These are phyloP conservation scores for Bostrychus sinensis DNA, from an alignment of 2,113 vertebrate species.

Conservation along the genomic window DNA sequence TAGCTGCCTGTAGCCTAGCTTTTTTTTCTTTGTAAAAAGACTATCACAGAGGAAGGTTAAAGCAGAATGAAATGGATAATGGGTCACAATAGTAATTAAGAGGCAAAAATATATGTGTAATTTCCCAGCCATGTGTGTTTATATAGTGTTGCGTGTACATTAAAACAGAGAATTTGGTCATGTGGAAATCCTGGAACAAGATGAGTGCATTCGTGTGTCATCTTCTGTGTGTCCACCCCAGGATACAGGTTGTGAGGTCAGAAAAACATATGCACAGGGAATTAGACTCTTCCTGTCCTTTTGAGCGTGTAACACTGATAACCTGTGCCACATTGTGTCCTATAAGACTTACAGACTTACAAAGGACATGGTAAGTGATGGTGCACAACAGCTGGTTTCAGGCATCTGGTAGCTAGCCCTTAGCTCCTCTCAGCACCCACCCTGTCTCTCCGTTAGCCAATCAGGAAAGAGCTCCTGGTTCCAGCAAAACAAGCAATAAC, in stretches of 20 bases:
- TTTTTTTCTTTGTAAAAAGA: not conserved
- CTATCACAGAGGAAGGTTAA: not conserved
- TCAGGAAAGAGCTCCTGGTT: conserved; percentile 10
- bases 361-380: conserved; percentile 14
- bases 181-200: conserved; percentile 43
- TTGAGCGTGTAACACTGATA: not conserved
- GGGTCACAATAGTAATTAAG: too few relatives aligned
- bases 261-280: conserved; percentile 50
- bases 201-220: conserved; percentile 55
- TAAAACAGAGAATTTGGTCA: conserved; percentile 6
- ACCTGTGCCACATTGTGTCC: not conserved
- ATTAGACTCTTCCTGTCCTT: not conserved
- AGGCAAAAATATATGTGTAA: too few relatives aligned
- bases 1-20: conserved; percentile 1
- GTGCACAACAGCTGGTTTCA: conserved; percentile 39
- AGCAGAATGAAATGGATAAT: too few relatives aligned
- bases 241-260: conserved; percentile 23
- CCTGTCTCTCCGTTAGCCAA: conserved; percentile 53
- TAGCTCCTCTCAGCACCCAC: conserved; percentile 42
- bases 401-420: conserved; percentile 39
- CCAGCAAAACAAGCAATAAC: conserved; percentile 55
- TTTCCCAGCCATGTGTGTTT: too few relatives aligned
- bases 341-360: not conserved
- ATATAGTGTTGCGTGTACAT: not conserved
- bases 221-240: conserved; percentile 55